phyloP scores from a whole-genome alignment of 2,888 invertebrate species.

The Tillus elongatus region DNA sequence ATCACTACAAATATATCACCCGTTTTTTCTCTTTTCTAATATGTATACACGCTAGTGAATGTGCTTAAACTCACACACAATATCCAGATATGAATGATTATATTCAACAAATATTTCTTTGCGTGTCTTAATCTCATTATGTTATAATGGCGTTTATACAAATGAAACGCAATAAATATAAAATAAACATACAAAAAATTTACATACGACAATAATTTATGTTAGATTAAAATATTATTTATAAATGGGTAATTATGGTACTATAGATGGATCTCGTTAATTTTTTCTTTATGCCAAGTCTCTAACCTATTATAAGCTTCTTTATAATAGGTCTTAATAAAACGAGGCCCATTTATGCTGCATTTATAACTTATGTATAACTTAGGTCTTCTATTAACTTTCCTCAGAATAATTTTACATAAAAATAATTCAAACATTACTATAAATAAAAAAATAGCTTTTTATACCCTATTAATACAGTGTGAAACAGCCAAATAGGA shows the following conservation, averaged over 20 bases:
- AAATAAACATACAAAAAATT: conserved; percentile 1
- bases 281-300: too few relatives aligned
- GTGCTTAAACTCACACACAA: conserved; percentile 3
- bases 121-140: not conserved
- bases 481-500: too few relatives aligned
- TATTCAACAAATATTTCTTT: conserved; percentile 3
- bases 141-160: conserved; percentile 1
- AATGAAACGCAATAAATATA: not conserved
- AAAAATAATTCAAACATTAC: too few relatives aligned
- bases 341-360: too few relatives aligned
- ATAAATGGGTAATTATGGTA: conserved; percentile 1
- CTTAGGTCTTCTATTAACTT: too few relatives aligned
- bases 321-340: too few relatives aligned
- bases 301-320: too few relatives aligned
- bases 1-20: not conserved
- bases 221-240: not conserved
- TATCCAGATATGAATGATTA: conserved; percentile 2
- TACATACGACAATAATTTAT: conserved; percentile 1
- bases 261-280: not conserved
- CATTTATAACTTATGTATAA: too few relatives aligned
- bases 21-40: not conserved
- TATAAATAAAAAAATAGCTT: too few relatives aligned
- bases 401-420: too few relatives aligned
- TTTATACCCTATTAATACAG: too few relatives aligned
- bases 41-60: too few relatives aligned